Base-by-base conservation (phyloP, 64 coral and sea anemone genomes). In the Platygyra sinensis region DNA sequence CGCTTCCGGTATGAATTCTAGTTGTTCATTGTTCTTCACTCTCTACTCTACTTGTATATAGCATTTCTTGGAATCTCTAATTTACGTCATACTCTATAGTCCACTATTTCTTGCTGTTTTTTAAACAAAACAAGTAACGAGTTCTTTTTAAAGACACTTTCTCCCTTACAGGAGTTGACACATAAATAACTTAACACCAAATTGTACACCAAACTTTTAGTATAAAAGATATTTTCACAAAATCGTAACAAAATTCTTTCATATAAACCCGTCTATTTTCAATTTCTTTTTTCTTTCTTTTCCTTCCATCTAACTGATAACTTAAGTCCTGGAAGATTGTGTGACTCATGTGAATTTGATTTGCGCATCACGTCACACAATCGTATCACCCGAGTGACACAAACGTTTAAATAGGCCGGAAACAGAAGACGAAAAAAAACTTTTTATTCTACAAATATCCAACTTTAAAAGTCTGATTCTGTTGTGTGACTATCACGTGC, bases 171-270 rank as follows among this genome's bases (percentile, higher is more conserved):
- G 62, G 62, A 85, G 81, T 71, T 46, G 33, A 64, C 20, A 71
- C 33, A 71, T 62, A 30, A 39, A 83, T 72, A 67, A 72, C 28
- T 33, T 52, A 85, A 85, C 62, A 69, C 31, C 36, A 85, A 83
- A 69, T 62, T 84, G 24, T 84, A 84, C 80, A 69, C 31, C 30
- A 67, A 63, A 85, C 81, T 85, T 85, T 85, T 85, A 85, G 62
- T 85, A 36, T 85, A 85, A 85, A 85, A 85, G 81, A 85, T 85
- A 39, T 24, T 67, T 71, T 52, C 24, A 85, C 49, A 85, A 85
- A 20, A 50, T 20, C 5, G 10, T 32, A 62, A 32, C 79, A 85
- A 63, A 83, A 83, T 46, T 85, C 20, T 24, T 69, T 42, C 38
- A 10, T 85, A 72, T 13, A 85, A 85, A 71, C 30, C 24, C 5